These are phyloP conservation scores for Pollenia angustigena DNA, from an alignment of 2,888 invertebrate species.

Conservation along the genomic window DNA sequence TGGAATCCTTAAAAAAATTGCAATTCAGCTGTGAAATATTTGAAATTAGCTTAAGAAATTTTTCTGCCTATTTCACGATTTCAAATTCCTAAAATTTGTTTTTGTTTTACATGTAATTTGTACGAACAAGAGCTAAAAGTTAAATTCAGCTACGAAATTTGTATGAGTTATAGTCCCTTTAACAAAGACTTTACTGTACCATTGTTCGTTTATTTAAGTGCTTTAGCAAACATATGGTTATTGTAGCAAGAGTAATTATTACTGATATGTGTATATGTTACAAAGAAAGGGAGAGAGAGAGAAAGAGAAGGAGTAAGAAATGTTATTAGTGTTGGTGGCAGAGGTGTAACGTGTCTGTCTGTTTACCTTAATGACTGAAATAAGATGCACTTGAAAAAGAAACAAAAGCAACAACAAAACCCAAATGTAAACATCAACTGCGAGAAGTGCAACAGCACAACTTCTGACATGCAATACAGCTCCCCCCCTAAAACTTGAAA, in stretches of 20 bases:
- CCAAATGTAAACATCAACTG: constrained; percentile 45
- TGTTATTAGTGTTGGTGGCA: constrained; percentile 24
- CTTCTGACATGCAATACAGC: constrained; percentile 40
- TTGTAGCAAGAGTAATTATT: constrained; percentile 20
- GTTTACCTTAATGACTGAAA: constrained; percentile 58
- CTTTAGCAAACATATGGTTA: constrained; percentile 26
- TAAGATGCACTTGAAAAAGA: constrained; percentile 69
- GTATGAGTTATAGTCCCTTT: neutral
- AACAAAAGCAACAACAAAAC: constrained; percentile 16
- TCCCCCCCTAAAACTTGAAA: neutral
- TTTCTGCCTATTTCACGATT: too few relatives aligned
- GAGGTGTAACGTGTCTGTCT: constrained; percentile 43
- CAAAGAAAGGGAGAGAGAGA: neutral
- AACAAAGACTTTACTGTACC: neutral
- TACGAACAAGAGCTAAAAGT: neutral
- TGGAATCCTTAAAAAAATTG: neutral
- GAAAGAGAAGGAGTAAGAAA: neutral
- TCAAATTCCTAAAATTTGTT: too few relatives aligned
- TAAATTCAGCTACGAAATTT: neutral
- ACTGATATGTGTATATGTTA: neutral
- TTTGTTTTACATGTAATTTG: too few relatives aligned
- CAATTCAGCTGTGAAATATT: constrained; percentile 3
- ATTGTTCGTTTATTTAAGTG: constrained; percentile 18
- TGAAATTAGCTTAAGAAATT: too few relatives aligned
- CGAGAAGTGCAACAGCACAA: constrained; percentile 54